Evolutionary conservation across 2,113 vertebrate species (phyloP), one percentile per base, ranked within the genome.

Genomic region (Uropsilus gracilis): DNA sequence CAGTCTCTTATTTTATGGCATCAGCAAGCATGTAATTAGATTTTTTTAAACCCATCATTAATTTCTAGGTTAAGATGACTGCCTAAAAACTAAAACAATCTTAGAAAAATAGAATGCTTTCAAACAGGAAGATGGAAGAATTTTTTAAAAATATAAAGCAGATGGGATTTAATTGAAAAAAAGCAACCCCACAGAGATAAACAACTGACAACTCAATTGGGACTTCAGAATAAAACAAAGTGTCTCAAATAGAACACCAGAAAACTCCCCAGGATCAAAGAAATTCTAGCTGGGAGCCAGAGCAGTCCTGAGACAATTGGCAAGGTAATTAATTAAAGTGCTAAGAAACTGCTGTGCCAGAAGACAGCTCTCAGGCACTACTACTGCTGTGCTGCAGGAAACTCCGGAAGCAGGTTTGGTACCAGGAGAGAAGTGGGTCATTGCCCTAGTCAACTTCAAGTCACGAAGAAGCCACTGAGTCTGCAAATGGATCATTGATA

Each of bases 81-180:
- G 6, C 59, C n/a, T 71, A 81, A 55, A 55, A 55, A 55, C 53
- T 55, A 26, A 93, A 93, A 26, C 42, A 55, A 48, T 85, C 37
- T 26, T 90, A 73, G 63, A n/a, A 83, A 86, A 78, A 73, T 34
- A 90, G 34, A 24, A 80, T 76, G 34, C 18, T 12, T 87, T 81
- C 30, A n/a, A n/a, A 83, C 8, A 26, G 39, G 89, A 91, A 42
- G 17, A 50, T 64, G 89, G 75, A 86, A 83, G 1, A 81, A 78
- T 80, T 73, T 89, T 39, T 86, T 86, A 75, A 97, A 81, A 57
- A 44, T 72, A 73, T 57, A 88, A 96, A 95, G 50, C 94, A 97
- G 89, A 96, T 96, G 95, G 91, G 73, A 82, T 83, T 95, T 97
- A 97, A 97, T 96, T 93, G 91, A 59, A 78, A 94, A 91, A 94